phyloP scores from a whole-genome alignment of 2,797 vertebrate genomes.

The Microcaecilia unicolor region DNA sequence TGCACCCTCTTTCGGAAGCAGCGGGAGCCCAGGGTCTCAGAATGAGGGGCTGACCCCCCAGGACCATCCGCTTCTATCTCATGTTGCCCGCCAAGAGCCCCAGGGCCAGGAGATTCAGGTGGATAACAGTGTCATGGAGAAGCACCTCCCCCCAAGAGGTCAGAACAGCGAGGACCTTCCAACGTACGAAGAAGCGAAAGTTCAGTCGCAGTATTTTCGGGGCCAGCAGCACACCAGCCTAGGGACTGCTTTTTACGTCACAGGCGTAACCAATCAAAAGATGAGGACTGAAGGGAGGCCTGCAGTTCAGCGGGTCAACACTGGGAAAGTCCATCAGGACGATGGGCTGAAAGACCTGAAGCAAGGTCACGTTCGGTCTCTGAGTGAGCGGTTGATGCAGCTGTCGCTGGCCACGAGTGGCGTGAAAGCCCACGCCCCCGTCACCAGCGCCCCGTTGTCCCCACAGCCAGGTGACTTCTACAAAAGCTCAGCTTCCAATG shows the following conservation, averaged over 20 bases:
- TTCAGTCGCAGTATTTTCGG: slow-evolving; percentile 92
- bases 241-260: slow-evolving; percentile 86
- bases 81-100: slow-evolving; percentile 94
- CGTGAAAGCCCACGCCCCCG: slow-evolving; percentile 85
- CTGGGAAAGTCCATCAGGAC: slow-evolving; percentile 87
- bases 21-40: slow-evolving; percentile 40
- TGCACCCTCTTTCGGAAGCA: slow-evolving; percentile 53
- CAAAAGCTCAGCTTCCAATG: slow-evolving; percentile 61
- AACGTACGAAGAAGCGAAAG: slow-evolving; percentile 95
- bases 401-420: slow-evolving; percentile 91
- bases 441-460: slow-evolving; percentile 80
- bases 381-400: slow-evolving; percentile 95
- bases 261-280: slow-evolving; percentile 75
- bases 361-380: slow-evolving; percentile 90
- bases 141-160: slow-evolving; percentile 70
- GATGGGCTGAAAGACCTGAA: slow-evolving; percentile 95
- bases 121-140: slow-evolving; percentile 84
- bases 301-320: slow-evolving; percentile 78
- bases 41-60: slow-evolving; percentile 62
- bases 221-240: slow-evolving; percentile 76
- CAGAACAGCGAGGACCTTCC: slow-evolving; percentile 85
- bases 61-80: slow-evolving; percentile 76
- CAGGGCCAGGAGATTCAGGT: slow-evolving; percentile 95
- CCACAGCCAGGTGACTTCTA: slow-evolving; percentile 68
- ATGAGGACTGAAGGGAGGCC: slow-evolving; percentile 87